phyloP scores from a whole-genome alignment of 2,113 vertebrate genomes.

The Phrynocephalus versicolor region DNA sequence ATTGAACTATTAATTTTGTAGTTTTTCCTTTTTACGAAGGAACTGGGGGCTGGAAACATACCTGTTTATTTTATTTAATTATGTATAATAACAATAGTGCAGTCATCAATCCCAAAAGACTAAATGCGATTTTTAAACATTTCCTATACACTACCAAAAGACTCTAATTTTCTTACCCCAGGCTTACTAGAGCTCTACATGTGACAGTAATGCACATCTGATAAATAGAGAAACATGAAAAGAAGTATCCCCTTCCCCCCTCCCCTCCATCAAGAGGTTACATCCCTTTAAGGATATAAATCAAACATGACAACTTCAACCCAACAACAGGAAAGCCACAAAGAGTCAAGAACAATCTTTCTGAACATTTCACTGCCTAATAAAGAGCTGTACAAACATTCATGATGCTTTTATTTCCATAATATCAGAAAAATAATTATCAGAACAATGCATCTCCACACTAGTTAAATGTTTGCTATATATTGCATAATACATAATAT shows the following conservation, averaged over 20 bases:
- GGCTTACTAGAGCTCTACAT: constrained; percentile 15
- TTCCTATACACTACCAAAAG: fast-evolving
- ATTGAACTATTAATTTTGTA: neutral
- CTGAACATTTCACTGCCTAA: constrained; percentile 3
- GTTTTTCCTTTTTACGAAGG: neutral
- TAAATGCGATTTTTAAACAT: neutral
- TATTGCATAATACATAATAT: neutral
- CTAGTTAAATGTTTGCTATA: neutral
- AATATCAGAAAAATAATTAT: neutral
- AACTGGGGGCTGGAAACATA: constrained; percentile 13
- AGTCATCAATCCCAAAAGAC: neutral
- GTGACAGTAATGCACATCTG: neutral
- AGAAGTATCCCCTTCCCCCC: neutral
- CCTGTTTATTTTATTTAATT: constrained; percentile 19
- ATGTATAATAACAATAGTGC: neutral
- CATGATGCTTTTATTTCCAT: neutral
- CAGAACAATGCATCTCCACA: neutral
- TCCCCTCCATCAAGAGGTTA: neutral
- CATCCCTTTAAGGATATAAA: constrained; percentile 4
- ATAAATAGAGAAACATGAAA: constrained; percentile 29
- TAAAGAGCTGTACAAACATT: neutral
- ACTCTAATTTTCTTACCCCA: neutral
- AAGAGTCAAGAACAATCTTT: neutral
- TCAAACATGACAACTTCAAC: fast-evolving
- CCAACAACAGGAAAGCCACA: neutral